Conservation (phyloP, 2,888 invertebrate species). For the Leptopterna dolabrata region DNA sequence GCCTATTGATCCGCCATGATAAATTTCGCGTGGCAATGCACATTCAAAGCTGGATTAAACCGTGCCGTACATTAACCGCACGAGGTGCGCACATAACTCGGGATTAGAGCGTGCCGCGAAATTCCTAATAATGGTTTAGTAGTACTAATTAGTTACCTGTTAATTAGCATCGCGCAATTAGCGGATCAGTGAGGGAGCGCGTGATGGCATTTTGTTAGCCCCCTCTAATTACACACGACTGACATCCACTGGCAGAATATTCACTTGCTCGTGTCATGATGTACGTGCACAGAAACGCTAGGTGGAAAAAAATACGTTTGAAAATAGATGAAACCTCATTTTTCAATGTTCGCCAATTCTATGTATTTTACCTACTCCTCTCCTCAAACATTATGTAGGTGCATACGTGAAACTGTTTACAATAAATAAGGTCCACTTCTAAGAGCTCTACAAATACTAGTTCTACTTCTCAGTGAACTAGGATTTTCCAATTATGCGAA, state of each 20-base stretch:
- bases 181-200: background rate
- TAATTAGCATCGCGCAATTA: background rate
- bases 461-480: too few relatives aligned
- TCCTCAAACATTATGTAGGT: too few relatives aligned
- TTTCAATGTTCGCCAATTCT: background rate
- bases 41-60: too few relatives aligned
- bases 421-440: too few relatives aligned
- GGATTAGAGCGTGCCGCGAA: background rate
- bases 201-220: background rate
- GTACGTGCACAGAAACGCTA: background rate
- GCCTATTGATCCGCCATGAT: background rate
- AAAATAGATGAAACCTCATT: background rate
- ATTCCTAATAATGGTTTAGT: slow-evolving; percentile 1
- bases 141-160: background rate
- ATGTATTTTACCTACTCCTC: too few relatives aligned
- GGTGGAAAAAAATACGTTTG: background rate
- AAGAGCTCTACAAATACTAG: too few relatives aligned
- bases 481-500: too few relatives aligned
- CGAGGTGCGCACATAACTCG: background rate
- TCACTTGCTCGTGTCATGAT: background rate
- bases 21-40: background rate
- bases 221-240: background rate
- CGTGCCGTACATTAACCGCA: background rate
- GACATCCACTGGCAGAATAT: background rate
- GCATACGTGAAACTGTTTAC: too few relatives aligned